phyloP scores from a whole-genome alignment of 2,113 vertebrate genomes.

The Neotragus moschatus region DNA sequence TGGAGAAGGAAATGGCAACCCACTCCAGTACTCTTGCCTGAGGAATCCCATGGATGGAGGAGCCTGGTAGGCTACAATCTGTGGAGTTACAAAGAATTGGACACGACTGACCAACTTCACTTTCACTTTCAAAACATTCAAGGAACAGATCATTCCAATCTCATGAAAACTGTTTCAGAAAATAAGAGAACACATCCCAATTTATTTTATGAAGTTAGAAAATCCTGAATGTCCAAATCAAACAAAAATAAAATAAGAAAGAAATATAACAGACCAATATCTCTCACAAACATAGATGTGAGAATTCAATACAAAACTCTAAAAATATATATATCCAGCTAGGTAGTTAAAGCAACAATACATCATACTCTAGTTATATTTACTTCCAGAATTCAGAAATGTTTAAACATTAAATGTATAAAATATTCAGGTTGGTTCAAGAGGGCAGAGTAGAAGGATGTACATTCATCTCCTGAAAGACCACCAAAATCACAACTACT shows the following conservation, averaged over 20 bases:
- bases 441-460: not conserved
- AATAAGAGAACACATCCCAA: not conserved
- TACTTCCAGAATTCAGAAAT: not conserved
- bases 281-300: not conserved
- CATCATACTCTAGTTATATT: not conserved
- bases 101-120: no score
- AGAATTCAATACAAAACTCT: constrained; percentile 27
- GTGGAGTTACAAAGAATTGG: accelerated
- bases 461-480: not conserved
- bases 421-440: not conserved
- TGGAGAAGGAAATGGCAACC: no score
- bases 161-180: not conserved
- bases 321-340: not conserved
- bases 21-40: no score
- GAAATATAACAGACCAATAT: not conserved
- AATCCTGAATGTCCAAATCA: not conserved
- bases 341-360: not conserved
- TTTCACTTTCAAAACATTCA: not conserved
- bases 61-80: no score
- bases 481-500: not conserved
- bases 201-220: not conserved
- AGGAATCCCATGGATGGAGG: no score
- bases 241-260: constrained; percentile 31
- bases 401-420: not conserved
- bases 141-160: constrained; percentile 1